Evolutionary conservation across 1,140 invertebrate species (phyloP).

Genomic region (Caenorhabditis briggsae): DNA sequence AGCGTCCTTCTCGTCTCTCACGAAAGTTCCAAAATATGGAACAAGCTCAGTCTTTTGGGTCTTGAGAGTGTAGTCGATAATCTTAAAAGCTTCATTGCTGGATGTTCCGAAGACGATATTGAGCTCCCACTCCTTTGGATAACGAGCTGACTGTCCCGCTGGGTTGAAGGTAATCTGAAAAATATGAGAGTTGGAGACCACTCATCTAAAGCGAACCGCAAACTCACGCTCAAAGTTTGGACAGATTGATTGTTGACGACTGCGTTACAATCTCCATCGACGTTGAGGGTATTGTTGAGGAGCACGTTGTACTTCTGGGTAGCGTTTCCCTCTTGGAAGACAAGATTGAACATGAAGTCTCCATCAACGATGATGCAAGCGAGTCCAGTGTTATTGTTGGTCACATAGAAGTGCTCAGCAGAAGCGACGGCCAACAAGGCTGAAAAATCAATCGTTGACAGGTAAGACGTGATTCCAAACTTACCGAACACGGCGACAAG

Average conservation of each 20-base stretch:
- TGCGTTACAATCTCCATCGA: constrained; percentile 60
- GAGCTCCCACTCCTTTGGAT: constrained; percentile 55
- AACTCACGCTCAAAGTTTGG: constrained; percentile 55
- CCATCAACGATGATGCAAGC: constrained; percentile 48
- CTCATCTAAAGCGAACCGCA: not conserved
- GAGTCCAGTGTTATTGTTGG: constrained; percentile 13
- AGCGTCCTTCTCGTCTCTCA: constrained; percentile 16
- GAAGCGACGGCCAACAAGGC: constrained; percentile 23
- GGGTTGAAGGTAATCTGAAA: constrained; percentile 16
- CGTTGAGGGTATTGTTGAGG: constrained; percentile 42
- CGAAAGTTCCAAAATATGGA: constrained; percentile 10
- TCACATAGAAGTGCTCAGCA: constrained; percentile 41
- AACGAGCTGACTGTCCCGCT: not conserved
- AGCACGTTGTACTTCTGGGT: constrained; percentile 37
- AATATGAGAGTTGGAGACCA: not conserved
- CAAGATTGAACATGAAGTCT: constrained; percentile 45
- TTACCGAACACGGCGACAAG: constrained; percentile 10
- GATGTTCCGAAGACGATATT: constrained; percentile 47
- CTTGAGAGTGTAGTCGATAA: constrained; percentile 62
- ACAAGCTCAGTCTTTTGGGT: constrained; percentile 23
- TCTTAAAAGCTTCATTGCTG: constrained; percentile 59
- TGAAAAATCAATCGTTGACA: not conserved
- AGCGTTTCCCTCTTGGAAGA: constrained; percentile 4
- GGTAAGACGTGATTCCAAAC: not conserved
- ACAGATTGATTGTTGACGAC: constrained; percentile 51